phyloP scores from a whole-genome alignment of 1,140 invertebrate genomes.

The Eumeta japonica region DNA sequence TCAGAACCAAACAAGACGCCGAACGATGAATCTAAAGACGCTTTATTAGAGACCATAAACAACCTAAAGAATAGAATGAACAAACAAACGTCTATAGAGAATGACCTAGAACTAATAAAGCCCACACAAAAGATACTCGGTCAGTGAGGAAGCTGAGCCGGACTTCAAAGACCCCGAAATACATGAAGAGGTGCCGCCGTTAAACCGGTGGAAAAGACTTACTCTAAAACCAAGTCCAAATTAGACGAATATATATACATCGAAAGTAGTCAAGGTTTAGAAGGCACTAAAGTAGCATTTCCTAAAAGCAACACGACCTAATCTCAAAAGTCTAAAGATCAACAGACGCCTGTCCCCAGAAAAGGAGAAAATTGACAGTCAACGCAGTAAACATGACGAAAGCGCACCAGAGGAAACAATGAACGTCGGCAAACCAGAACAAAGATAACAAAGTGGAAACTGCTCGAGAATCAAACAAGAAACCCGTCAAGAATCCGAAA shows the following conservation, averaged over 20 bases:
- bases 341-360: conserved; percentile 33
- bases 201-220: conserved; percentile 45
- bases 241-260: conserved; percentile 46
- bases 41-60: conserved; percentile 32
- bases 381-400: no score
- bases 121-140: conserved; percentile 37
- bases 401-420: no score
- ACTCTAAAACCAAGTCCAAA: conserved; percentile 43
- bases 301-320: conserved; percentile 30
- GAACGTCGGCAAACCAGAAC: conserved; percentile 20
- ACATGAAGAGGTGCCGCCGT: conserved; percentile 39
- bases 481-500: conserved; percentile 3
- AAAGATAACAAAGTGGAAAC: conserved; percentile 11
- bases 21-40: conserved; percentile 21
- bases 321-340: conserved; percentile 23
- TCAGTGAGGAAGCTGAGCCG: conserved; percentile 24
- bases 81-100: conserved; percentile 36
- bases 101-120: conserved; percentile 44
- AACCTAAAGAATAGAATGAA: conserved; percentile 40
- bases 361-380: conserved; percentile 39
- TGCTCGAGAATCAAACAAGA: neutral
- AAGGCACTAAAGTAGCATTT: conserved; percentile 40
- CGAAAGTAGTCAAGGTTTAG: conserved; percentile 41
- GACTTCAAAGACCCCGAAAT: conserved; percentile 25
- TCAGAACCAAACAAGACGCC: conserved; percentile 7